A percentile compares a stretch with the other conserved stretches of the same genome.
phyloP scores from a whole-genome alignment of 1,140 invertebrate species.

The Tetraneura akinire region DNA sequence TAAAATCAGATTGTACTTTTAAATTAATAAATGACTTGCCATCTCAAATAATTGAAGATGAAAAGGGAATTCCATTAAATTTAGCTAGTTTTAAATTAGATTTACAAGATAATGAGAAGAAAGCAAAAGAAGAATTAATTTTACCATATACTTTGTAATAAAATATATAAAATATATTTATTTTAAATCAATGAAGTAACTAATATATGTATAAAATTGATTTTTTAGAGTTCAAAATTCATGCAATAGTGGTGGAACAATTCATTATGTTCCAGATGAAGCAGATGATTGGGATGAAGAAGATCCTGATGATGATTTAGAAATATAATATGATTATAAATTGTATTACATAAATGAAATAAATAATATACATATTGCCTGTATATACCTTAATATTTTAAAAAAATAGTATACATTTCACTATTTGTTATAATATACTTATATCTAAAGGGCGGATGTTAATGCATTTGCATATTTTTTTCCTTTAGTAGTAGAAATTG shows the following conservation, averaged over 20 bases:
- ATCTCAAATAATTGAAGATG: slow-evolving; percentile 1
- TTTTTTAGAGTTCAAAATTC: slow-evolving; percentile 18
- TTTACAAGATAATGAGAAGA: slow-evolving; percentile 41
- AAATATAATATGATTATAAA: slow-evolving; percentile 28
- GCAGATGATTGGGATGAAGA: slow-evolving; percentile 53
- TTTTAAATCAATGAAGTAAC: background rate
- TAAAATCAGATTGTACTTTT: slow-evolving; percentile 31
- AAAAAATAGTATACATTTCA: too few relatives aligned
- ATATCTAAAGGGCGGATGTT: too few relatives aligned
- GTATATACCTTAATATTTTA: too few relatives aligned
- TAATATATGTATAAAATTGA: background rate
- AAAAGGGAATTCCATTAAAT: slow-evolving; percentile 13
- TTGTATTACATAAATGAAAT: background rate
- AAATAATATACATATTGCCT: too few relatives aligned
- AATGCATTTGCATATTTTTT: too few relatives aligned
- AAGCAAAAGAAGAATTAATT: slow-evolving; percentile 46
- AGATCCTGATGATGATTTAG: slow-evolving; percentile 53
- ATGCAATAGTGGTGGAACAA: slow-evolving; percentile 29
- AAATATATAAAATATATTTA: background rate
- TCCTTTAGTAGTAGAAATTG: too few relatives aligned
- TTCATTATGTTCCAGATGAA: slow-evolving; percentile 51
- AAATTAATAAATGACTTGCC: slow-evolving; percentile 19
- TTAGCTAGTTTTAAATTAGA: slow-evolving; percentile 48
- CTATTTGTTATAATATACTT: too few relatives aligned
- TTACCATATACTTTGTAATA: slow-evolving; percentile 44